Base-by-base conservation (phyloP, 2,113 vertebrate genomes). In the Pelobates fuscus region DNA sequence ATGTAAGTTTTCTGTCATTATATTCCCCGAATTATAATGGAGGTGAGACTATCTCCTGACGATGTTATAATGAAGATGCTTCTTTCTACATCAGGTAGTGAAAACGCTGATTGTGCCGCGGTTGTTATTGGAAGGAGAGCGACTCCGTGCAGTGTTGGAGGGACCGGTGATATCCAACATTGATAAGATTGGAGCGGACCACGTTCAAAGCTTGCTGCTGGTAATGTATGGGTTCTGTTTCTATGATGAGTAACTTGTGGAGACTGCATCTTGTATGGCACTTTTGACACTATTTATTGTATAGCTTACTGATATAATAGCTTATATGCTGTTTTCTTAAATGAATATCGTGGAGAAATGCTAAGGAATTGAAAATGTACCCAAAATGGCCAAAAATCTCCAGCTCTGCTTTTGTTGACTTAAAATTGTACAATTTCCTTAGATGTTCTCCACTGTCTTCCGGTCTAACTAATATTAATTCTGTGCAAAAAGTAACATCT, bases 111-210 rank as follows among this genome's bases (percentile, higher is more conserved):
- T 97, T 69, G 89, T 97, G 77, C 93, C 94, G 0, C 88, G 95
- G 71, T 88, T 96, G 58, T 17, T 89, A 64, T 80, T 94, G 78
- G 95, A 97, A 73, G 95, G 95, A 1, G 88, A 91, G 78, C 91
- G 93, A 49, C 93, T 97, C 81, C 94, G 94, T 63, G 82, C 86
- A 0, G 89, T 96, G 57, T 85, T 92, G 67, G 95, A 96, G n/a
- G 95, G 95, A 20, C 93, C 90, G 0, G 93, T 97, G 10, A 80
- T 97, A 66, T 94, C 94, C 80, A 97, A 94, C 79, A 96, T 97
- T 0, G 95, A 97, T 82, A 94, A 94, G 77, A 97, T 96, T 0
- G 95, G 95, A 18, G 95, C 94, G 0, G 94, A 96, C 76, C 95
- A 96, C 0, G 94, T 96, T 65, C 95, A 97, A 80, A 96, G 91